These are phyloP conservation scores for Pammene aurita DNA, from an alignment of 2,888 invertebrate species.

Conservation along the genomic window DNA sequence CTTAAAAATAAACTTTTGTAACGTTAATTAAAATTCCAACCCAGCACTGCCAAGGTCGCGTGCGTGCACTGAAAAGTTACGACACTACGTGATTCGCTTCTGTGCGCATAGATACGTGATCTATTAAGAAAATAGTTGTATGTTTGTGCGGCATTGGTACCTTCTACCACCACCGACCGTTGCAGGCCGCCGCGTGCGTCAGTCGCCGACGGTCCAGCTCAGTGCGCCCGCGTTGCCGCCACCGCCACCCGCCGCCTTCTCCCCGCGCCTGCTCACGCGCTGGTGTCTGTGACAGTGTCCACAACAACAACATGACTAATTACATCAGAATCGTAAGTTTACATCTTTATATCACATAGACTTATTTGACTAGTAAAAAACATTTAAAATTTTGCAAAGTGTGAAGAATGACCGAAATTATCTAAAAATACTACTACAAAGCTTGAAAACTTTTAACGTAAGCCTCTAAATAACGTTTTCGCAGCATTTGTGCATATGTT, in stretches of 20 bases:
- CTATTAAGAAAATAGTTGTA: conserved; percentile 50
- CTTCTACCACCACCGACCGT: conserved; percentile 70
- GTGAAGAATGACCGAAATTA: not conserved
- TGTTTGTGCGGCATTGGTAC: conserved; percentile 59
- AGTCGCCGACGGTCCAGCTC: conserved; percentile 61
- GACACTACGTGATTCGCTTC: conserved; percentile 51
- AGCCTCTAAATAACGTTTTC: conserved; percentile 26
- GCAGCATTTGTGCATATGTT: conserved; percentile 22
- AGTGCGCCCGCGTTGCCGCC: conserved; percentile 58
- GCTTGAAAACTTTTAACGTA: conserved; percentile 11
- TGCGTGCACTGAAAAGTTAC: conserved; percentile 53
- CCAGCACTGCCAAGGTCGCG: conserved; percentile 59
- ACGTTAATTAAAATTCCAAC: conserved; percentile 51
- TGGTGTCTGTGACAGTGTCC: conserved; percentile 70
- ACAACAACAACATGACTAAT: conserved; percentile 66
- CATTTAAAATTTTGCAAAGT: not conserved
- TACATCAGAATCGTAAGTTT: conserved; percentile 75
- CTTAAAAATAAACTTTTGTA: conserved; percentile 56
- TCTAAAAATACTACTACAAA: not conserved
- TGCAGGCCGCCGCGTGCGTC: conserved; percentile 62
- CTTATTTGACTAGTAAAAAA: not conserved
- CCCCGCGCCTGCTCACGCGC: conserved; percentile 42
- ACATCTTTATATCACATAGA: not conserved
- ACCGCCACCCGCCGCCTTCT: conserved; percentile 42
- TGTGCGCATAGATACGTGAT: conserved; percentile 60